Conservation (phyloP, 2,888 invertebrate species). For the Andrena camellia region DNA sequence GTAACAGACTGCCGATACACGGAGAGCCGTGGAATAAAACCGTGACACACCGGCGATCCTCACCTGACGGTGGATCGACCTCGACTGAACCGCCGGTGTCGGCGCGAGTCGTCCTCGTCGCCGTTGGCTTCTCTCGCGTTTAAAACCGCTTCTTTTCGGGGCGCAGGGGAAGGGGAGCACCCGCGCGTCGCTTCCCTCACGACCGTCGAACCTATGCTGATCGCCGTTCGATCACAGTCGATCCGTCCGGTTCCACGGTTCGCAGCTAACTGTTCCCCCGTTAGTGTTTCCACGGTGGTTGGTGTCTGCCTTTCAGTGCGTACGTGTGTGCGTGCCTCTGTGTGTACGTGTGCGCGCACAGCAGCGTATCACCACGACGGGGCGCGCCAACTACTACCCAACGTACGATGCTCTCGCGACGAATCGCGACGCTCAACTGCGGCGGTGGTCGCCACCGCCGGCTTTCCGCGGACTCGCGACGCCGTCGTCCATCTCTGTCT, state of each 20-base stretch:
- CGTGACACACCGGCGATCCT: constrained; percentile 56
- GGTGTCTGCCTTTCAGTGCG: background rate
- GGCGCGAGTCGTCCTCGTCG: constrained; percentile 32
- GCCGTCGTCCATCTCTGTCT: constrained; percentile 63
- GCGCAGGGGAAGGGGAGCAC: constrained; percentile 37
- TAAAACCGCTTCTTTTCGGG: constrained; percentile 45
- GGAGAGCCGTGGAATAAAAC: too few species aligned
- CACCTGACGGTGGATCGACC: constrained; percentile 67
- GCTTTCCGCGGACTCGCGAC: constrained; percentile 78
- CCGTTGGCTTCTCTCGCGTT: constrained; percentile 31
- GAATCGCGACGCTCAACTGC: constrained; percentile 81
- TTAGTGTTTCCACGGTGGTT: constrained; percentile 8
- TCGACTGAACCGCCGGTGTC: constrained; percentile 64
- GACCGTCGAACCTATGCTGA: constrained; percentile 40
- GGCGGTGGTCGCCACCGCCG: constrained; percentile 80
- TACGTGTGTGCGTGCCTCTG: background rate
- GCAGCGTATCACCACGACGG: constrained; percentile 16
- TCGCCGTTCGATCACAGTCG: constrained; percentile 33
- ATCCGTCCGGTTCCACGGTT: constrained; percentile 43
- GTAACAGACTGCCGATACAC: background rate
- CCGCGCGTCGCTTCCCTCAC: constrained; percentile 20
- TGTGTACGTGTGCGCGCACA: constrained; percentile 10
- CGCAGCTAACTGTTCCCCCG: constrained; percentile 46
- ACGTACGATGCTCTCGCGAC: constrained; percentile 75
- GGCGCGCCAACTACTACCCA: background rate